These are phyloP conservation scores for Scomber japonicus DNA, from an alignment of 2,113 vertebrate species.

Conservation along the genomic window DNA sequence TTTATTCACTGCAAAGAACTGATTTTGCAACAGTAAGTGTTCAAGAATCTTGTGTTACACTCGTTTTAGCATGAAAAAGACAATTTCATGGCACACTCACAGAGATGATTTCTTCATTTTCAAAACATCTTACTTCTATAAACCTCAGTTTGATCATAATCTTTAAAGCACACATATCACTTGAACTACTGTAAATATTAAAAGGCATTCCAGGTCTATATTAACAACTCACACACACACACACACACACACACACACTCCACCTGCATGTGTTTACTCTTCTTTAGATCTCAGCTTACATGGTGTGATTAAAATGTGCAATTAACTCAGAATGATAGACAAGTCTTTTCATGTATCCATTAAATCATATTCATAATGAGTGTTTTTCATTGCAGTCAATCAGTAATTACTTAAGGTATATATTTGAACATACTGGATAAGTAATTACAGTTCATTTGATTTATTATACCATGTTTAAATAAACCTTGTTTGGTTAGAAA, in stretches of 20 bases:
- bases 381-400: background rate
- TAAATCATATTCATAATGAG: background rate
- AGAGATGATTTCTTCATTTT: background rate
- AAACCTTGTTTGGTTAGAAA: background rate
- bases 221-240: too few species aligned
- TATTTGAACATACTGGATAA: background rate
- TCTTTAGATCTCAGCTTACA: background rate
- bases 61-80: background rate
- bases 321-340: slow-evolving; percentile 8
- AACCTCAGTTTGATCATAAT: background rate
- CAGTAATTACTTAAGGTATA: slow-evolving; percentile 13
- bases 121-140: background rate
- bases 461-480: background rate
- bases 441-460: background rate
- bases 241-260: background rate
- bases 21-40: background rate
- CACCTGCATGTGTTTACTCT: too few species aligned
- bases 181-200: background rate
- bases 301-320: slow-evolving; percentile 23
- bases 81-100: background rate
- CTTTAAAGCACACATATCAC: background rate
- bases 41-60: background rate
- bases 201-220: background rate
- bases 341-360: background rate
- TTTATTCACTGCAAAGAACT: background rate